Evolutionary conservation across 2,113 vertebrate genomes (phyloP).

Genomic region (Piprites chloris): DNA sequence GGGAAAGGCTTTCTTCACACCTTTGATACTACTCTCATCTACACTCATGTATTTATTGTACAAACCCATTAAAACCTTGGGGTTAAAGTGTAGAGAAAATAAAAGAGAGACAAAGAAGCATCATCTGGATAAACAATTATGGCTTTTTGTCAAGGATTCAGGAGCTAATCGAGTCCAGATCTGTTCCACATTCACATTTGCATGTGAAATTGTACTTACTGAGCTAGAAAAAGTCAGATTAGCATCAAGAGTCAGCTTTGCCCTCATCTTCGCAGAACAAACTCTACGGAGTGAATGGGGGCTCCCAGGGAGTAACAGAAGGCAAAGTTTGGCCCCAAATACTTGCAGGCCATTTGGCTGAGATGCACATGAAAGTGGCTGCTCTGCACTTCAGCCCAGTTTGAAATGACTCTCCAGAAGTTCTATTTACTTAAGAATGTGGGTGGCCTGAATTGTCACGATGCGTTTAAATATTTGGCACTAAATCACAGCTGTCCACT

Average conservation of each 20-base stretch:
- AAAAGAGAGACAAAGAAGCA: slow-evolving; percentile 21
- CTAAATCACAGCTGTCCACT: slow-evolving; percentile 46
- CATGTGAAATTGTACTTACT: slow-evolving; percentile 31
- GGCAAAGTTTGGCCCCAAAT: neutral
- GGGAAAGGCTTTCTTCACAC: slow-evolving; percentile 7
- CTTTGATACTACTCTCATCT: neutral
- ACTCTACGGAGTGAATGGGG: neutral
- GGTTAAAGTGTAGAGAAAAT: slow-evolving; percentile 3
- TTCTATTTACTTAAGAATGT: slow-evolving; percentile 9
- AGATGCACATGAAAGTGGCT: neutral
- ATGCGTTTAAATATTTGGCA: slow-evolving; percentile 38
- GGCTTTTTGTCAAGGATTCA: slow-evolving; percentile 41
- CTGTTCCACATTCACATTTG: slow-evolving; percentile 46
- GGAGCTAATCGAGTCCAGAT: slow-evolving; percentile 58
- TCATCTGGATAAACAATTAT: slow-evolving; percentile 64
- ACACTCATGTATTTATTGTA: neutral
- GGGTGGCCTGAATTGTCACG: slow-evolving; percentile 46
- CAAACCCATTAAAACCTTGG: slow-evolving; percentile 4
- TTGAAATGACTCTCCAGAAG: neutral
- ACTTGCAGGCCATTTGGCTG: neutral
- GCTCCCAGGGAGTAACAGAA: neutral
- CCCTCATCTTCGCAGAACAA: neutral
- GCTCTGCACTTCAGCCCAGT: neutral
- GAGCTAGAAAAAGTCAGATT: slow-evolving; percentile 23
- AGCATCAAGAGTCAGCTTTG: slow-evolving; percentile 4